phyloP scores from a whole-genome alignment of 2,113 vertebrate species.

The Colinus virginianus region DNA sequence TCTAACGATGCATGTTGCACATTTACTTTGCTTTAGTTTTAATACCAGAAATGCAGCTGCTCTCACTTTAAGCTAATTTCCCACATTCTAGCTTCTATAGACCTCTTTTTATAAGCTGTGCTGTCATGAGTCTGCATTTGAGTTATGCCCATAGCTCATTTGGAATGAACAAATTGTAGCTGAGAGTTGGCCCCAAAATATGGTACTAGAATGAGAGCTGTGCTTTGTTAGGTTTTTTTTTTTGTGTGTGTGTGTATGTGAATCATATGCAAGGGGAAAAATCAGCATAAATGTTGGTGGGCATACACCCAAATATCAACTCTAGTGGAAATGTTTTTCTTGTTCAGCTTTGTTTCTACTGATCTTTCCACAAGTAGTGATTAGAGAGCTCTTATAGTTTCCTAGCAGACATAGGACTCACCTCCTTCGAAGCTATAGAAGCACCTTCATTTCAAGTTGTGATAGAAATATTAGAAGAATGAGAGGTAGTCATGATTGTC shows the following conservation, averaged over 20 bases:
- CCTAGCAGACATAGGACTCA: neutral
- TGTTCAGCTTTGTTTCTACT: neutral
- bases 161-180: neutral
- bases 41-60: neutral
- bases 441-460: neutral
- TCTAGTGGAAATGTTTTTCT: neutral
- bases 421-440: neutral
- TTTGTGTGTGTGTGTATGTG: neutral
- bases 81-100: neutral
- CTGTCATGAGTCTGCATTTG: conserved; percentile 4
- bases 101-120: neutral
- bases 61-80: neutral
- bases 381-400: neutral
- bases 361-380: neutral
- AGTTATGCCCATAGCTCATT: neutral
- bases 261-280: neutral
- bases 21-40: neutral
- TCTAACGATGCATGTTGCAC: neutral
- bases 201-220: neutral
- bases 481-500: neutral
- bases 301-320: neutral
- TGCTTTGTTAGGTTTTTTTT: neutral
- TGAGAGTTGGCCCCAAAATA: neutral
- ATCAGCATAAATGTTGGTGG: neutral
- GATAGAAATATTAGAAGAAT: neutral